These are phyloP conservation scores for Gymnocheta viridis DNA, from an alignment of 2,888 invertebrate species.

Conservation along the genomic window DNA sequence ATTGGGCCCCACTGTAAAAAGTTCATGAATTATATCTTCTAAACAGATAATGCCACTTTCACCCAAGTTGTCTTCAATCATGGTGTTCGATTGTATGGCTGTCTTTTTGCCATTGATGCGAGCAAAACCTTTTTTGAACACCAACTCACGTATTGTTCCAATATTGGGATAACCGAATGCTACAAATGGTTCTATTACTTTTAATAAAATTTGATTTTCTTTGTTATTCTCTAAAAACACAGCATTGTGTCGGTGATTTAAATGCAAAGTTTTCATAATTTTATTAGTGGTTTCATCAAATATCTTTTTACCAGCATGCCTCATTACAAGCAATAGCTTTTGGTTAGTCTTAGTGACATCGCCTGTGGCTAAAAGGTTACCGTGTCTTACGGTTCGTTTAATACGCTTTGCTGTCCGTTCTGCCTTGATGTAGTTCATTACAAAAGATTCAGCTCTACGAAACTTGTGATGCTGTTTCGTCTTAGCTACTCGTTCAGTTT, in stretches of 20 bases:
- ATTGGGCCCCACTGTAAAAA: conserved; percentile 80
- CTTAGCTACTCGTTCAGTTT: conserved; percentile 75
- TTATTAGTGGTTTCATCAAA: conserved; percentile 79
- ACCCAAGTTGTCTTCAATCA: conserved; percentile 81
- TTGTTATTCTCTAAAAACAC: conserved; percentile 80
- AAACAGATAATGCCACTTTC: conserved; percentile 81
- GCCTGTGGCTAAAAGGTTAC: conserved; percentile 74
- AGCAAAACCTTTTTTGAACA: conserved; percentile 82
- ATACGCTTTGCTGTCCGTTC: conserved; percentile 80
- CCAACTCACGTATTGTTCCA: conserved; percentile 79
- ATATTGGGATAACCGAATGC: conserved; percentile 80
- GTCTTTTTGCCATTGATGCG: conserved; percentile 78
- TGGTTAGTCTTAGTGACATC: conserved; percentile 75
- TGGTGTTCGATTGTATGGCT: conserved; percentile 81
- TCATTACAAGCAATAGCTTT: conserved; percentile 79
- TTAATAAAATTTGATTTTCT: conserved; percentile 79
- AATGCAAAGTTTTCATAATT: conserved; percentile 76
- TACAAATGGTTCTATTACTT: conserved; percentile 81
- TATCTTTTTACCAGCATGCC: conserved; percentile 81
- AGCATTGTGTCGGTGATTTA: conserved; percentile 77
- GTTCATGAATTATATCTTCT: conserved; percentile 82
- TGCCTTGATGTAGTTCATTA: conserved; percentile 80
- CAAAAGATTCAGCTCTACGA: conserved; percentile 81
- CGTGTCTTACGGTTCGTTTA: conserved; percentile 75
- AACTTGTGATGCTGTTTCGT: conserved; percentile 78